Evolutionary conservation across 2,113 vertebrate genomes (phyloP), one percentile per base, ranked within the genome.

Genomic region (Columba janthina): DNA sequence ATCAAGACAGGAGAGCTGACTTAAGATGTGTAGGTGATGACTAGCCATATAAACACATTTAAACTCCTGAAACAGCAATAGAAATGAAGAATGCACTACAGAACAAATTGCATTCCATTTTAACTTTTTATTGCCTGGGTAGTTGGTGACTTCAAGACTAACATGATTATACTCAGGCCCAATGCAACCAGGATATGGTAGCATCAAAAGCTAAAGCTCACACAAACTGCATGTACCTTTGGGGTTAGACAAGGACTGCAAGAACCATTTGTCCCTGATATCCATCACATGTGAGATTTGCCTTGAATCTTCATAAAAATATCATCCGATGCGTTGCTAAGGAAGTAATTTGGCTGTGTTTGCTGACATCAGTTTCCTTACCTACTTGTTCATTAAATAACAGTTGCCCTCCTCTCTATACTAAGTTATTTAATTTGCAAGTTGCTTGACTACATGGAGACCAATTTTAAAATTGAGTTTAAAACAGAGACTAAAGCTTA

Each of bases 121-220:
- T 83, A 20, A 36, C 24, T 44, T 90, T 74, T 36, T 22, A n/a
- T 2, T 22, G 17, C 25, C 28, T 34, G 25, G 7, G 5, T 25
- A 28, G 17, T 5, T 54, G 26, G 12, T 56, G 56, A 48, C 44
- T n/a, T 90, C 24, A 44, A 42, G 66, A 65, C 10, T 38, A 70
- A 16, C 15, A 25, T 0, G 5, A 11, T 5, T 56, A 5, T 50
- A 38, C 22, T 36, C 11, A 69, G 31, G 15, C 6, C 18, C 5
- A 3, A 8, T 64, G 21, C 21, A 67, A 24, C 3, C 32, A 62
- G 32, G 12, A 40, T 56, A 64, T 29, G 11, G 13, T 4, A 50
- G 21, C 1, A 0, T 20, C 20, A 28, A 78, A 83, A 60, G 19
- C 10, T 53, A 36, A 83, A 29, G 10, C 0, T 1, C 0, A 2